Percentiles rank a stretch among this genome's conserved stretches.
Conservation (phyloP, 2,113 vertebrate species). For the Sprattus sprattus region DNA sequence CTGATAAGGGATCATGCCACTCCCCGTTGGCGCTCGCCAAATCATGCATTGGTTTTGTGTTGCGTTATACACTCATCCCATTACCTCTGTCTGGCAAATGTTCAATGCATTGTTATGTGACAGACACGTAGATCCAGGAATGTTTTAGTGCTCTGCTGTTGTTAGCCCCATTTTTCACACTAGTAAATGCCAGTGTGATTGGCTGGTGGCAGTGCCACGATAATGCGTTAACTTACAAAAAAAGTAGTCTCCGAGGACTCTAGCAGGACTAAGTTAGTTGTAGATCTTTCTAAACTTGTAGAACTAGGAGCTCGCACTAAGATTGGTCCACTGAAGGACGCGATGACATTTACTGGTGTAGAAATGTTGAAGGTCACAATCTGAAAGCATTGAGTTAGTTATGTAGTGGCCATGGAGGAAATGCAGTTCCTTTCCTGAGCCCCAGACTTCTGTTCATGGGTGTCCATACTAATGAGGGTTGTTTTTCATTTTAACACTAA, state of each 20-base stretch:
- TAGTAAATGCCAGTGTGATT: conserved; percentile 27
- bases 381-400: neutral
- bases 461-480: neutral
- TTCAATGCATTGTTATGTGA: neutral
- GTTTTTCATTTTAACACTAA: neutral
- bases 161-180: conserved; percentile 18
- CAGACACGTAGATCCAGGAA: neutral
- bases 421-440: neutral
- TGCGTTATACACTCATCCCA: neutral
- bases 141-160: neutral
- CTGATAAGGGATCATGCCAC: neutral
- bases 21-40: neutral
- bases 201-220: conserved; percentile 3
- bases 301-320: conserved; percentile 34
- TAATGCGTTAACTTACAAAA: conserved; percentile 10
- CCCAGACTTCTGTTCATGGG: neutral
- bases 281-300: conserved; percentile 16
- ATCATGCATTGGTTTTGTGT: neutral
- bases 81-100: neutral
- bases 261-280: conserved; percentile 24
- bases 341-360: conserved; percentile 38
- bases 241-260: conserved; percentile 1
- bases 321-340: conserved; percentile 18
- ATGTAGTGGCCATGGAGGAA: neutral
- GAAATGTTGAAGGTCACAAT: conserved; percentile 24